A percentile compares a stretch with the other conserved stretches of the same genome.
phyloP scores from a whole-genome alignment of 37 sponge, comb jelly and placozoan genomes.

The Bolinopsis microptera region DNA sequence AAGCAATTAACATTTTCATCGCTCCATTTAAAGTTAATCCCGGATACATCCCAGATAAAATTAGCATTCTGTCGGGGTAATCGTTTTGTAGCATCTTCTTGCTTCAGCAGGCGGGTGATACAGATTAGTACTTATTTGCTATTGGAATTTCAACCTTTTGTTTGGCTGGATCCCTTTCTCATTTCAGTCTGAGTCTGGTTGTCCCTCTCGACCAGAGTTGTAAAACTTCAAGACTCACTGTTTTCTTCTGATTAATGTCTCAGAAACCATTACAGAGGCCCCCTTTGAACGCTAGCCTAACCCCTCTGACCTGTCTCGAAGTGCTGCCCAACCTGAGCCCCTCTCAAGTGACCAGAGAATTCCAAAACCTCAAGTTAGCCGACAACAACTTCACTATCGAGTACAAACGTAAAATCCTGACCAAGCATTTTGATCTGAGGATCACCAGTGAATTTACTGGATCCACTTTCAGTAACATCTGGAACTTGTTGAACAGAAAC shows the following conservation, averaged over 20 bases:
- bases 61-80: neutral
- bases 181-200: too few relatives aligned
- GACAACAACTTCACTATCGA: neutral
- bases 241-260: neutral
- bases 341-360: neutral
- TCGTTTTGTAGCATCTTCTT: too few relatives aligned
- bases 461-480: neutral
- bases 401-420: neutral
- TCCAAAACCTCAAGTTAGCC: neutral
- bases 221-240: too few relatives aligned
- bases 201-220: too few relatives aligned
- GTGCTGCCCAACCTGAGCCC: neutral
- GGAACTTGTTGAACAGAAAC: neutral
- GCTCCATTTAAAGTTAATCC: neutral
- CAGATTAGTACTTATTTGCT: too few relatives aligned
- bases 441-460: neutral
- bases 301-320: neutral
- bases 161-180: too few relatives aligned
- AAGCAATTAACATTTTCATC: too few relatives aligned
- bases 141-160: too few relatives aligned
- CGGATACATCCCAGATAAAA: neutral
- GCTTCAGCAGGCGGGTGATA: neutral
- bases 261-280: neutral
- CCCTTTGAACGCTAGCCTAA: neutral
- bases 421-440: neutral